These are phyloP conservation scores for Knipowitschia caucasica DNA, from an alignment of 2,797 vertebrate species.

Conservation along the genomic window DNA sequence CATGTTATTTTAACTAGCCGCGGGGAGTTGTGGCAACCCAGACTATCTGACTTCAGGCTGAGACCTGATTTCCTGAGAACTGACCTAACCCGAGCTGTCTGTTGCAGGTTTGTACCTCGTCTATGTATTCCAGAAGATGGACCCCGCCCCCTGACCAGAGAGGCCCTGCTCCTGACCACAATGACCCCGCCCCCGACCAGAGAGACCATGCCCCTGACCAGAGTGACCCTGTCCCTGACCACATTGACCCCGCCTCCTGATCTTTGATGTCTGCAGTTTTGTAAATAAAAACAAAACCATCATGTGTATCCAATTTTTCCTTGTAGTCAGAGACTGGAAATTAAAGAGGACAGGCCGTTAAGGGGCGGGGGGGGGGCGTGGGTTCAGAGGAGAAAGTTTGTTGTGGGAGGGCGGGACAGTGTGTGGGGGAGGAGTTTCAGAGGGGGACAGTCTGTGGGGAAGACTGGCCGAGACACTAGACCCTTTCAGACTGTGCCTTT, in stretches of 20 bases:
- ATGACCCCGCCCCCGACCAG: too few species aligned
- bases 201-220: too few species aligned
- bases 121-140: slow-evolving; percentile 92
- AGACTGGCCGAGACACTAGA: slow-evolving; percentile 28
- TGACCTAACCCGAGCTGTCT: neutral
- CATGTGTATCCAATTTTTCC: too few species aligned
- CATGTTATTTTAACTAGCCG: too few species aligned
- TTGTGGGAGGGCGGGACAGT: neutral
- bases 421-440: neutral
- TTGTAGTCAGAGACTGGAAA: too few species aligned
- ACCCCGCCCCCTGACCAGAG: neutral
- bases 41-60: too few species aligned
- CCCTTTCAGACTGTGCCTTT: slow-evolving; percentile 48
- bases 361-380: too few species aligned
- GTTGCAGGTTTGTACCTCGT: slow-evolving; percentile 90
- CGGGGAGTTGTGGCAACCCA: too few species aligned
- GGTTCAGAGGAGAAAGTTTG: neutral
- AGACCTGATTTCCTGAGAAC: too few species aligned
- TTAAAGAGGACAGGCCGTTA: too few species aligned
- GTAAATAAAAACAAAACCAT: slow-evolving; percentile 1
- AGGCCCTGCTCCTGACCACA: too few species aligned
- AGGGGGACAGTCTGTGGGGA: neutral
- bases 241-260: neutral
- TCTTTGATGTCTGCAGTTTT: neutral
- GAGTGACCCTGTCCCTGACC: too few species aligned